These are phyloP conservation scores for Hydrotaea cyrtoneurina DNA, from an alignment of 2,888 invertebrate species.

Conservation along the genomic window DNA sequence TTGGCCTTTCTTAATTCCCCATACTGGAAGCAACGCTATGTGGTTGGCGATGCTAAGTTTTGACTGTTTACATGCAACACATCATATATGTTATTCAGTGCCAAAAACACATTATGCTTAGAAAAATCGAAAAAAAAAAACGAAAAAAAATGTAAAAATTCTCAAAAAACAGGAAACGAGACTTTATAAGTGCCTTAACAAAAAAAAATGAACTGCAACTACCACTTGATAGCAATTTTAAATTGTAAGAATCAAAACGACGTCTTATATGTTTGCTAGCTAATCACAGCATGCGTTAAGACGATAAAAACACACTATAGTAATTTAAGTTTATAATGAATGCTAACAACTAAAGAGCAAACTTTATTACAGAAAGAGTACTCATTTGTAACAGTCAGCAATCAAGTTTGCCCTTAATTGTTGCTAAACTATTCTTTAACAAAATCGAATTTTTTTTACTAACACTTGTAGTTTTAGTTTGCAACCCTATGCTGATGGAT, in stretches of 20 bases:
- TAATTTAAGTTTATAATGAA: constrained; percentile 21
- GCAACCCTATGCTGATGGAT: not conserved
- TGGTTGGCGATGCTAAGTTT: constrained; percentile 59
- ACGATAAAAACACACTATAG: constrained; percentile 52
- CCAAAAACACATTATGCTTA: constrained; percentile 57
- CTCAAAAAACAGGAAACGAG: constrained; percentile 44
- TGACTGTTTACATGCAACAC: constrained; percentile 33
- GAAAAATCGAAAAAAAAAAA: constrained; percentile 37
- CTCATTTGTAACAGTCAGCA: constrained; percentile 41
- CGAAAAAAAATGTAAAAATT: constrained; percentile 40
- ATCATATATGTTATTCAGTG: constrained; percentile 40
- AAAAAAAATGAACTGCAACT: constrained; percentile 40
- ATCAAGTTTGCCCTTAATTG: constrained; percentile 72
- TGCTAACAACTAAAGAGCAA: constrained; percentile 35
- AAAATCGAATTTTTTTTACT: constrained; percentile 65
- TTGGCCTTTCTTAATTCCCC: constrained; percentile 87
- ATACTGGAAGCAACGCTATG: constrained; percentile 16
- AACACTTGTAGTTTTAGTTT: constrained; percentile 65
- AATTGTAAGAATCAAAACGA: constrained; percentile 56
- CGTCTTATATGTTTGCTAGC: constrained; percentile 52
- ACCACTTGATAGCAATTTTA: constrained; percentile 42
- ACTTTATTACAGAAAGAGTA: constrained; percentile 45
- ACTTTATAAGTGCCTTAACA: constrained; percentile 64
- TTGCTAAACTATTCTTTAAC: constrained; percentile 61
- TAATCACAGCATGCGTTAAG: constrained; percentile 35